Conservation (phyloP, 2,797 vertebrate species). For the Dryobates pubescens region DNA sequence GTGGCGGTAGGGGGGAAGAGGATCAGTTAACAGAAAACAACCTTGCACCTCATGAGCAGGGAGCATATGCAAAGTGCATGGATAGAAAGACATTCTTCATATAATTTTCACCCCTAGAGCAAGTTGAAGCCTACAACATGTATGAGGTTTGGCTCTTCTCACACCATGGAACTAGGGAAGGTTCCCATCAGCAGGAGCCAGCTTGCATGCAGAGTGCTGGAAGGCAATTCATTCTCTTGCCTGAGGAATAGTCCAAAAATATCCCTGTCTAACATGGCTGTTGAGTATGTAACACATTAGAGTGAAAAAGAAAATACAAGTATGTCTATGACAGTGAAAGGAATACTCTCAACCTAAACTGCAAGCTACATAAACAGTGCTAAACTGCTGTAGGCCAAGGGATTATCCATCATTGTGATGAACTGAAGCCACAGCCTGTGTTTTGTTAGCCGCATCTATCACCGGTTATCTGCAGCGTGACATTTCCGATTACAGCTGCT, state of each 20-base stretch:
- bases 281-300: accelerated
- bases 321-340: accelerated
- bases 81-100: accelerated
- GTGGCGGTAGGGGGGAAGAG: background rate
- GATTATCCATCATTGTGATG: slow-evolving; percentile 5
- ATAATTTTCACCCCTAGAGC: background rate
- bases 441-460: background rate
- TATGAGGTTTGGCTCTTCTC: background rate
- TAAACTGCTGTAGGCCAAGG: background rate
- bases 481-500: slow-evolving; percentile 10
- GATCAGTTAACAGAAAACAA: background rate
- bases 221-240: background rate
- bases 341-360: background rate
- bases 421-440: background rate
- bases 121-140: background rate
- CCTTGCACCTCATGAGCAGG: no score
- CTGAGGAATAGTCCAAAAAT: background rate
- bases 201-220: background rate
- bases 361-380: background rate
- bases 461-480: background rate
- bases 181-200: background rate
- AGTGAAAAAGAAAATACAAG: accelerated
- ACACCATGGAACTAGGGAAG: background rate
- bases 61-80: background rate
- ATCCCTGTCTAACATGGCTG: background rate